phyloP scores from a whole-genome alignment of 2,797 vertebrate genomes.

The Sebastes iracundus region DNA sequence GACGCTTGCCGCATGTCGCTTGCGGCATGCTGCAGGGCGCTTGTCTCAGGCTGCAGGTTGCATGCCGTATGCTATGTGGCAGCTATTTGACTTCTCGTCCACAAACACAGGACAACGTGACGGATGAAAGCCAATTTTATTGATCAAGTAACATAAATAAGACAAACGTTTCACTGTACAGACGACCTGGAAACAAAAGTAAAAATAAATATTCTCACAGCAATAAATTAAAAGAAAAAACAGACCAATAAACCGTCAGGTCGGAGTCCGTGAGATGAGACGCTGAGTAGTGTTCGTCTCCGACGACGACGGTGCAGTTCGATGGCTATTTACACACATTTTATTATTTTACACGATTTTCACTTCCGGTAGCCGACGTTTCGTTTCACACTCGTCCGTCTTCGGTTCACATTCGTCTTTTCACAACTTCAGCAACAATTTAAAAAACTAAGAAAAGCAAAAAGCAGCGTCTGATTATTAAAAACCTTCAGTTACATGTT shows the following conservation, averaged over 20 bases:
- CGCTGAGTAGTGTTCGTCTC: slow-evolving; percentile 33
- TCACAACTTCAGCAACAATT: slow-evolving; percentile 49
- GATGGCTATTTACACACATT: slow-evolving; percentile 69
- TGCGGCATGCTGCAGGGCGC: too few species aligned
- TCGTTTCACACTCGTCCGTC: background rate
- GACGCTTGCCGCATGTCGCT: too few species aligned
- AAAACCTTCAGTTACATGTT: slow-evolving; percentile 57
- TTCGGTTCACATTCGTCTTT: slow-evolving; percentile 52
- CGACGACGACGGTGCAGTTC: slow-evolving; percentile 28
- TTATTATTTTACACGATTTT: background rate
- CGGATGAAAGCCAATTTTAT: slow-evolving; percentile 80
- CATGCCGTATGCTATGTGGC: too few species aligned
- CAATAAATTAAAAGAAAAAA: slow-evolving; percentile 66
- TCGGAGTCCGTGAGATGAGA: slow-evolving; percentile 29
- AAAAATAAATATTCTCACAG: slow-evolving; percentile 74
- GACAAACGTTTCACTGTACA: slow-evolving; percentile 76
- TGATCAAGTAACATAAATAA: slow-evolving; percentile 79
- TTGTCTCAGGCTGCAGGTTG: too few species aligned
- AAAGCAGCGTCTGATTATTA: slow-evolving; percentile 46
- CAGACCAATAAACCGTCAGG: slow-evolving; percentile 15
- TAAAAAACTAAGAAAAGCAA: slow-evolving; percentile 56
- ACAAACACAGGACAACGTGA: background rate
- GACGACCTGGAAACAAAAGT: slow-evolving; percentile 53
- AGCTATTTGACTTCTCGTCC: too few species aligned
- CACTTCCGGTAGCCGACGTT: background rate